Evolutionary conservation across 2,113 vertebrate genomes (phyloP).

Genomic region (Myrmecobius fasciatus): DNA sequence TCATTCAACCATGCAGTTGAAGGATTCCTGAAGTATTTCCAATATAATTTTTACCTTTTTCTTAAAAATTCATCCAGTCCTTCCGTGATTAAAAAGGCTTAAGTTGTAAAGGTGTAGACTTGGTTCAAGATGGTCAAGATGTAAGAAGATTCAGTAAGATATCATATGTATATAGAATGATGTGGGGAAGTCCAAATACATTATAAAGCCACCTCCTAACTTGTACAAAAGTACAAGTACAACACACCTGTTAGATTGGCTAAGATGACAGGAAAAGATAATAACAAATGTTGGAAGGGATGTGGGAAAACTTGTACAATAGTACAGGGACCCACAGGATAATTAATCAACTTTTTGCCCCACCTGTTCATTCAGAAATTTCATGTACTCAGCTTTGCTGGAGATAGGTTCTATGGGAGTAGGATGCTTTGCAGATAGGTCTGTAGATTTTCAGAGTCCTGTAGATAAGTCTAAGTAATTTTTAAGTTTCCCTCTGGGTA

Average conservation of each 20-base stretch:
- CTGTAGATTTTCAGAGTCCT: not conserved
- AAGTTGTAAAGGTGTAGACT: not conserved
- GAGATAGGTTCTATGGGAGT: not conserved
- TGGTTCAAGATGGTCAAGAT: not conserved
- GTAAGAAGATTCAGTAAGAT: not conserved
- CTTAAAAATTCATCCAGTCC: not conserved
- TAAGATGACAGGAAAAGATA: no score
- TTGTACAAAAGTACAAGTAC: no score
- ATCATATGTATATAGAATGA: not conserved
- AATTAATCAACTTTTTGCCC: not conserved
- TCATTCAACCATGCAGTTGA: not conserved
- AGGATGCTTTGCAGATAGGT: not conserved
- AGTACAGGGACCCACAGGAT: not conserved
- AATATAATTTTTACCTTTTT: not conserved
- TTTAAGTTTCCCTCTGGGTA: no score
- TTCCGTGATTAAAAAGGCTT: not conserved
- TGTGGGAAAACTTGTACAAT: no score
- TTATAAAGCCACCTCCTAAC: not conserved
- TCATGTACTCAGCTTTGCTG: not conserved
- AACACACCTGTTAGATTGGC: no score
- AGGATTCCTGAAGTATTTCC: not conserved
- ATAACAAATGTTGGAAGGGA: no score
- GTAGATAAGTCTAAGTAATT: not conserved
- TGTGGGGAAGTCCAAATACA: not conserved
- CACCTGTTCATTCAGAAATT: not conserved